Evolutionary conservation across 2,797 vertebrate species (phyloP), one percentile per base, ranked within the genome.

Genomic region (Esox masquinongy): DNA sequence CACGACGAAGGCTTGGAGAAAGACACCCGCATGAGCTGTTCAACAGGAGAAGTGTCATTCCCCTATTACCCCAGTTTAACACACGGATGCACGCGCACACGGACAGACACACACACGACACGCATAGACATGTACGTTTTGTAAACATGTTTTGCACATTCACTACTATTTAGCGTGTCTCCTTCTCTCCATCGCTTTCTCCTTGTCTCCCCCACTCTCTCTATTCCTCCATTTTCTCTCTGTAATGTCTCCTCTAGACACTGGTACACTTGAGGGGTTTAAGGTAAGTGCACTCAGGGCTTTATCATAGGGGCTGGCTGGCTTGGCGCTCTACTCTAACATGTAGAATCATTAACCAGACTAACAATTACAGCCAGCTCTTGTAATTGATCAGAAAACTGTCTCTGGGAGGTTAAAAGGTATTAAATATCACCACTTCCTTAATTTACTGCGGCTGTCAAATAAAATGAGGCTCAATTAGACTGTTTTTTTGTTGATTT

Each of bases 351-450:
- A 92, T 92, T 92, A 92, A 91, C 90, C 88, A 84, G 92, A 86
- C 91, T 92, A 92, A 93, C 92, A 93, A 92, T 93, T 94, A 93
- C 90, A 92, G 91, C 88, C 90, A 85, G 89, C 89, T 90, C 90
- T 80, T 83, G 88, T 93, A 94, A 92, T 92, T 93, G 93, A 94
- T 93, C 92, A 92, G 92, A 93, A 93, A 93, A 91, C 90, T 93
- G 91, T 93, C 91, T 91, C 51, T 1, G 82, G 84, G 87, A 92
- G 92, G 92, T 92, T 93, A 93, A 93, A 93, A 92, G 91, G 91
- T 94, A 93, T 93, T 93, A 92, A 93, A 93, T 93, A 92, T 93
- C 90, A 90, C 90, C 88, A 92, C 91, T 93, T 93, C 91, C 90
- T 91, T 91, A 91, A 93, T 93, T 94, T 93, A 93, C 91, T 91